Evolutionary conservation across 2,797 vertebrate genomes (phyloP).

Genomic region (Denticeps clupeoides): DNA sequence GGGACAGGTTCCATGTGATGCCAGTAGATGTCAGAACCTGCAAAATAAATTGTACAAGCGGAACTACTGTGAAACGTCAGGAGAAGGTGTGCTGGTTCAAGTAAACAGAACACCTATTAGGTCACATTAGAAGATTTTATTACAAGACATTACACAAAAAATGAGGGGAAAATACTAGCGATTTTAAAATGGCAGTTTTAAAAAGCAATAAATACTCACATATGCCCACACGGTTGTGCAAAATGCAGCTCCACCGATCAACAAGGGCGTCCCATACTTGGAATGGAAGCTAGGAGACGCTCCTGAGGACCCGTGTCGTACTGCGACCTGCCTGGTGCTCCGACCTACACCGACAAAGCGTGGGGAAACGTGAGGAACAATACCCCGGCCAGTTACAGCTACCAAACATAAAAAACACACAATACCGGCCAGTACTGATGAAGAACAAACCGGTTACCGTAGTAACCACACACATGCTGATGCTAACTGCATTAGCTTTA

Average conservation of each 20-base stretch:
- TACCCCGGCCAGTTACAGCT: too few species aligned
- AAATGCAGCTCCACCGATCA: constrained; percentile 43
- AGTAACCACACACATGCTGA: too few species aligned
- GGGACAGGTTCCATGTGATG: constrained; percentile 60
- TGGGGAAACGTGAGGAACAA: too few species aligned
- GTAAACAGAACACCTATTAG: too few species aligned
- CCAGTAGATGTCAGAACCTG: constrained; percentile 60
- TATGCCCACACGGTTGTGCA: constrained; percentile 50
- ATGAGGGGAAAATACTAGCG: neutral
- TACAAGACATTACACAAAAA: neutral
- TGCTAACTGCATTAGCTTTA: too few species aligned
- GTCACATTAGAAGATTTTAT: too few species aligned
- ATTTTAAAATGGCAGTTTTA: too few species aligned
- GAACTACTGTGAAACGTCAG: neutral
- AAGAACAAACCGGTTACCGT: too few species aligned
- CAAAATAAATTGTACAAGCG: neutral
- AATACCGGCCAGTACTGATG: too few species aligned
- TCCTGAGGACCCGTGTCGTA: constrained; percentile 42
- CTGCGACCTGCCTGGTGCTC: constrained; percentile 40
- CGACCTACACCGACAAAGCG: constrained; percentile 37
- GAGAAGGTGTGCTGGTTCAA: neutral
- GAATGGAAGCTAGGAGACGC: constrained; percentile 39
- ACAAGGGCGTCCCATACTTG: constrained; percentile 47
- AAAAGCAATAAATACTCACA: constrained; percentile 47
- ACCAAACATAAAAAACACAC: too few species aligned